A percentile compares a stretch with the other conserved stretches of the same genome.
Conservation (phyloP, 2,797 vertebrate species). For the Pachyuromys duprasi region DNA sequence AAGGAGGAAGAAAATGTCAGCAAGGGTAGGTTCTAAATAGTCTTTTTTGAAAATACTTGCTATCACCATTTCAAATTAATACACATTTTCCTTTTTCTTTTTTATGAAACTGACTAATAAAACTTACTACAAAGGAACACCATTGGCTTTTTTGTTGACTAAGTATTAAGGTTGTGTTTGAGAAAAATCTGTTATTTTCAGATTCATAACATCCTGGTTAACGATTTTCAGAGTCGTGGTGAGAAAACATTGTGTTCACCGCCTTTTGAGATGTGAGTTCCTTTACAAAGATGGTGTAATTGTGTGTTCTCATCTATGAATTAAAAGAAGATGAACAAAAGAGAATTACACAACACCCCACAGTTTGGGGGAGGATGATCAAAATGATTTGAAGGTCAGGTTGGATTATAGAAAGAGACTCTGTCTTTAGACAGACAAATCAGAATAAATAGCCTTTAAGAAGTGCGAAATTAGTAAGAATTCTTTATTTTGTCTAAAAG, state of each 20-base stretch:
- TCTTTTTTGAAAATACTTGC: conserved; percentile 47
- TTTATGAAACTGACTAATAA: conserved; percentile 39
- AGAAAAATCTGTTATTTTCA: conserved; percentile 3
- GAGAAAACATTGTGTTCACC: conserved; percentile 3
- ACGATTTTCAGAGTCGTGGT: not conserved
- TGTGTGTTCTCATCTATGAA: not conserved
- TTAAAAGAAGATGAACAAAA: not conserved
- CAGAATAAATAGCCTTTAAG: not conserved
- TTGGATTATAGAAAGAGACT: not conserved
- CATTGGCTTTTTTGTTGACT: not conserved
- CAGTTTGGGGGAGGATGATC: not conserved
- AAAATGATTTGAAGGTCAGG: not conserved
- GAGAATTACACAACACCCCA: not conserved
- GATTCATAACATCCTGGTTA: not conserved
- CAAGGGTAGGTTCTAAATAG: not conserved
- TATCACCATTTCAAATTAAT: conserved; percentile 3
- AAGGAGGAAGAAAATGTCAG: not conserved
- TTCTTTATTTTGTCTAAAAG: not conserved
- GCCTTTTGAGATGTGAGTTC: not conserved
- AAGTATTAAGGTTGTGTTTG: not conserved
- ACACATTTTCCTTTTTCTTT: not conserved
- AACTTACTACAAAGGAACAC: not conserved
- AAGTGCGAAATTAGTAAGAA: not conserved
- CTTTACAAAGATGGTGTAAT: not conserved
- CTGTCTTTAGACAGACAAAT: not conserved